Conservation (phyloP, 2,113 vertebrate genomes). For the Stegastes partitus region DNA sequence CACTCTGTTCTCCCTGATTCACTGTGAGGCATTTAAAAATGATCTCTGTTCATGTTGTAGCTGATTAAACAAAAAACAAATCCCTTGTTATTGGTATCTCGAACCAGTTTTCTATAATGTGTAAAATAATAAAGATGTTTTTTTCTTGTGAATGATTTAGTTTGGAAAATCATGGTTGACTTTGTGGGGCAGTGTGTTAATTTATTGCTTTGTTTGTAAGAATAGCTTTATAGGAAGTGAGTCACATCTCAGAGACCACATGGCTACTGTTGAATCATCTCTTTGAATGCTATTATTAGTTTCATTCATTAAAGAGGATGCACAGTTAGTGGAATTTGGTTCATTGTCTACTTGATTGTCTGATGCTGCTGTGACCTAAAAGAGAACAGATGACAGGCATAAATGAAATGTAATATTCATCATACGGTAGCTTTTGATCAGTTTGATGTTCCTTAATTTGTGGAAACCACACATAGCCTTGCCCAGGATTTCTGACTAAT, state of each 20-base stretch:
- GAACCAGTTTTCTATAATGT: not conserved
- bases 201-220: constrained; percentile 31
- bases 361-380: constrained; percentile 14
- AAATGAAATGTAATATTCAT: too few species aligned
- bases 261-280: constrained; percentile 56
- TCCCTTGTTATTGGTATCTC: not conserved
- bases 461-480: constrained; percentile 27
- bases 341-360: constrained; percentile 53
- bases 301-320: constrained; percentile 62
- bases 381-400: not conserved
- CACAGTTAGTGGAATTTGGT: constrained; percentile 46
- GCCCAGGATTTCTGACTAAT: constrained; percentile 42
- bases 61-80: constrained; percentile 25
- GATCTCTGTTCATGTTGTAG: not conserved
- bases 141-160: not conserved
- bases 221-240: constrained; percentile 37
- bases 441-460: constrained; percentile 1
- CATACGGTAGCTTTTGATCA: not conserved
- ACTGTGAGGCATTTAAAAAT: constrained; percentile 11
- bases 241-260: constrained; percentile 50
- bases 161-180: not conserved
- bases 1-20: constrained; percentile 26
- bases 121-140: not conserved
- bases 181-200: not conserved
- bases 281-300: constrained; percentile 62